These are phyloP conservation scores for Coptodon bakossiorum DNA, from an alignment of 2,113 vertebrate genomes.

Conservation along the genomic window DNA sequence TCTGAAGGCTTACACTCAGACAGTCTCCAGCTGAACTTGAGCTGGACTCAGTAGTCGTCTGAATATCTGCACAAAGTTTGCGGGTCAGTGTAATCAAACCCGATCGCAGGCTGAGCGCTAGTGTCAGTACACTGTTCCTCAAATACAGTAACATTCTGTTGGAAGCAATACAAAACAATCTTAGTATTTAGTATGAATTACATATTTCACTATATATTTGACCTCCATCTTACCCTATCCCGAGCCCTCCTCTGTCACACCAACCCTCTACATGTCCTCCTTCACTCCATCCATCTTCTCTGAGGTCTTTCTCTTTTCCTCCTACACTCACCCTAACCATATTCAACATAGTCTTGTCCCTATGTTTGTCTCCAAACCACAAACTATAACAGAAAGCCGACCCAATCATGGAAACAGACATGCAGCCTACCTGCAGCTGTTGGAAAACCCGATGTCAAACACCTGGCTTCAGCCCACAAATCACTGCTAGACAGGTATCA, in stretches of 20 bases:
- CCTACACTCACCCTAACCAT: not conserved
- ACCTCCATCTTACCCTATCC: not conserved
- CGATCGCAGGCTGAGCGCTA: fast-evolving
- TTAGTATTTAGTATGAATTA: not conserved
- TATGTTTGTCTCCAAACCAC: not conserved
- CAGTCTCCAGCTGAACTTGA: not conserved
- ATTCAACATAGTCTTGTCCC: not conserved
- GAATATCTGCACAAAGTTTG: not conserved
- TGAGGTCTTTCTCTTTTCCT: not conserved
- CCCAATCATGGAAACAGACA: not conserved
- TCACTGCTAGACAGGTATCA: not conserved
- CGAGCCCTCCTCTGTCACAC: not conserved
- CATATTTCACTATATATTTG: not conserved
- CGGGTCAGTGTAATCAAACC: not conserved
- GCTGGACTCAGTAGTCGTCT: not conserved
- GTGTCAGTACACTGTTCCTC: not conserved
- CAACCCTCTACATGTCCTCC: not conserved
- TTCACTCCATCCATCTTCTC: not conserved
- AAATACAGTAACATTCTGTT: not conserved
- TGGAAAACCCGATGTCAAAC: not conserved
- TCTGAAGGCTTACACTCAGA: not conserved
- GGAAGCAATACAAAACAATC: not conserved
- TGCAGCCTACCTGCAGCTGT: not conserved
- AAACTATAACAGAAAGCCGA: not conserved
- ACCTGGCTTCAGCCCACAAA: not conserved